Evolutionary conservation across 2,113 vertebrate genomes (phyloP).

Genomic region (Hemichromis elongatus): DNA sequence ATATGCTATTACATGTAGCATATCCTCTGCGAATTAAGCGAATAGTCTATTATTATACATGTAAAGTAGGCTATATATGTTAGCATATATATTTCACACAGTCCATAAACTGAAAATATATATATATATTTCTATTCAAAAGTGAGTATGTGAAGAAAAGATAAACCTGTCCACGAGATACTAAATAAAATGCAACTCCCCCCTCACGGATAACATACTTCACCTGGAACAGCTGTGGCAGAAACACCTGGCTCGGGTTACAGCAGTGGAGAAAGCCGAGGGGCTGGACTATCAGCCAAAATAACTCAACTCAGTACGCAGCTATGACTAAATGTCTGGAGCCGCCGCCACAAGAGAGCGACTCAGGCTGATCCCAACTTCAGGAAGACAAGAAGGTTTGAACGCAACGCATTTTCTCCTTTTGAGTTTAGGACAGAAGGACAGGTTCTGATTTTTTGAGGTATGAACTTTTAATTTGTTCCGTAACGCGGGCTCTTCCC

Average conservation of each 20-base stretch:
- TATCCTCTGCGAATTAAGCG: too few species aligned
- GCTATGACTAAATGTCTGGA: constrained; percentile 51
- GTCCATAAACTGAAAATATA: background rate
- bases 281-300: constrained; percentile 56
- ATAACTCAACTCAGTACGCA: constrained; percentile 5
- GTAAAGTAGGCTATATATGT: background rate
- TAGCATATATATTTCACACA: background rate
- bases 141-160: background rate
- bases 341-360: background rate
- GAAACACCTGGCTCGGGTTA: constrained; percentile 70
- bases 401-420: background rate
- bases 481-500: background rate
- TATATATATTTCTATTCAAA: background rate
- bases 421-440: background rate
- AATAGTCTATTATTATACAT: background rate
- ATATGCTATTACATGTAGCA: background rate
- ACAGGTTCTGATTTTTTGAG: background rate
- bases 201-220: background rate
- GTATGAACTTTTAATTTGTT: constrained; percentile 1
- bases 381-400: background rate
- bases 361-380: background rate
- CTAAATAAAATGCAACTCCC: background rate
- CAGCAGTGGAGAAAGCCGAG: constrained; percentile 25
- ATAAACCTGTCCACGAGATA: background rate
- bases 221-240: constrained; percentile 55